phyloP scores from a whole-genome alignment of 2,797 vertebrate genomes.

The Philypnodon macrostomus region DNA sequence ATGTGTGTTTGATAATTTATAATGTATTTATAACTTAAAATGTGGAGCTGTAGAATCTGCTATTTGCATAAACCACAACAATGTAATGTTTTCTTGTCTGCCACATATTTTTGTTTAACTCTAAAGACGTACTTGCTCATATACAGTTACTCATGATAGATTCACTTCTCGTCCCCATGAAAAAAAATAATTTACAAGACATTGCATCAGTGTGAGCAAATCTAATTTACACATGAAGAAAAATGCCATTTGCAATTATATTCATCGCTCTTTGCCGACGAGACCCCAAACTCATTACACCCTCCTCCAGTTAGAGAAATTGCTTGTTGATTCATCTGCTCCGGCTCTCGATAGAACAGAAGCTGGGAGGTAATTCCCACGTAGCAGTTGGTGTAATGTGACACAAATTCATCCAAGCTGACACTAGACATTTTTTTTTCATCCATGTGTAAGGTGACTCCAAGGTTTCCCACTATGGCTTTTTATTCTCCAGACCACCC shows the following conservation, averaged over 20 bases:
- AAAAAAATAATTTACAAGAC: constrained; percentile 2
- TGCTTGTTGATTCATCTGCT: constrained; percentile 34
- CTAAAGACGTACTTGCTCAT: constrained; percentile 18
- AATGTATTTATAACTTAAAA: too few species aligned
- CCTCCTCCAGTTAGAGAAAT: constrained; percentile 18
- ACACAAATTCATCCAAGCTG: constrained; percentile 9
- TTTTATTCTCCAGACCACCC: constrained; percentile 48
- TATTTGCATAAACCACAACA: too few species aligned
- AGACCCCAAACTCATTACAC: constrained; percentile 36
- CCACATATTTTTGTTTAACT: neutral
- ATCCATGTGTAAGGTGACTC: constrained; percentile 53
- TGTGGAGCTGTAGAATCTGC: too few species aligned
- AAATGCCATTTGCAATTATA: constrained; percentile 38
- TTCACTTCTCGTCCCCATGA: constrained; percentile 12
- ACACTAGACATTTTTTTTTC: constrained; percentile 17
- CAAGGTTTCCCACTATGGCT: constrained; percentile 47
- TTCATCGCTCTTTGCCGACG: constrained; percentile 18
- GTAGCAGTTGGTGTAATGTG: constrained; percentile 23
- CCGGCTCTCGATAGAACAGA: constrained; percentile 23
- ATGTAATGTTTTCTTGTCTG: neutral
- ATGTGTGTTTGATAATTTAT: too few species aligned
- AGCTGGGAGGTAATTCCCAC: constrained; percentile 3
- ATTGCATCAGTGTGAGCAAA: constrained; percentile 38
- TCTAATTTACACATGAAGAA: constrained; percentile 47
- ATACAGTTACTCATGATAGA: constrained; percentile 20